phyloP scores from a whole-genome alignment of 2,797 vertebrate species.

The Sebastes matsubarae region DNA sequence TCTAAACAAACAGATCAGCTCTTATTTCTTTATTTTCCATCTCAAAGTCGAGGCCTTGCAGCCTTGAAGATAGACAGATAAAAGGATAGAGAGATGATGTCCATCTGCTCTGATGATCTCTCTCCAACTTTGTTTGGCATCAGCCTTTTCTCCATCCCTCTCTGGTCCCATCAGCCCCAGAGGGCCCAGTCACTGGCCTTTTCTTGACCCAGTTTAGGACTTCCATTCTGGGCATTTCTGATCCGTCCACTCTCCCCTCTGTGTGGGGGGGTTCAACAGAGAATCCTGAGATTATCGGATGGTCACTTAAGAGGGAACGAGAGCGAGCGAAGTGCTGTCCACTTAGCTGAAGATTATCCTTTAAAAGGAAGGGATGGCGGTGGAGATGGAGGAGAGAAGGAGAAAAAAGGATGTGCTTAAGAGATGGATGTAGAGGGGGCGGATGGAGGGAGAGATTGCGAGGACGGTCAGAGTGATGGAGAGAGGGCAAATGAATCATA shows the following conservation, averaged over 20 bases:
- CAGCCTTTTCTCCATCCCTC: conserved; percentile 77
- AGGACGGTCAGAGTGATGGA: conserved; percentile 51
- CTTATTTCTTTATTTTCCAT: conserved; percentile 18
- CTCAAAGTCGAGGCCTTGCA: conserved; percentile 39
- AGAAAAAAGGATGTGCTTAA: conserved; percentile 79
- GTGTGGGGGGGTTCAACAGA: conserved; percentile 40
- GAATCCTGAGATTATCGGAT: conserved; percentile 75
- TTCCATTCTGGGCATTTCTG: conserved; percentile 62
- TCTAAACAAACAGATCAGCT: conserved; percentile 18
- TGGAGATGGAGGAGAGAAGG: conserved; percentile 64
- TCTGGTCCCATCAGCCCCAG: conserved; percentile 79
- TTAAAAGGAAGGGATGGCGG: conserved; percentile 81
- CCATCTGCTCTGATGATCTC: conserved; percentile 67
- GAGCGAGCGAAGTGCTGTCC: conserved; percentile 84
- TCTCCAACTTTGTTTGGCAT: conserved; percentile 70
- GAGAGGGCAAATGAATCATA: conserved; percentile 71
- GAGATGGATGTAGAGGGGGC: conserved; percentile 58
- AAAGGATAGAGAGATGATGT: conserved; percentile 47
- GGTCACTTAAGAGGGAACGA: conserved; percentile 80
- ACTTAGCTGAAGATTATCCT: conserved; percentile 96
- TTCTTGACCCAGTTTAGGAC: conserved; percentile 87
- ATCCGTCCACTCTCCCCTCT: conserved; percentile 25
- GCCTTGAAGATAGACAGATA: conserved; percentile 46
- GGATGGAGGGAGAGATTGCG: conserved; percentile 62
- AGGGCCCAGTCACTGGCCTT: conserved; percentile 56